Conservation (phyloP, 2,888 invertebrate species). For the Andricus curvator region DNA sequence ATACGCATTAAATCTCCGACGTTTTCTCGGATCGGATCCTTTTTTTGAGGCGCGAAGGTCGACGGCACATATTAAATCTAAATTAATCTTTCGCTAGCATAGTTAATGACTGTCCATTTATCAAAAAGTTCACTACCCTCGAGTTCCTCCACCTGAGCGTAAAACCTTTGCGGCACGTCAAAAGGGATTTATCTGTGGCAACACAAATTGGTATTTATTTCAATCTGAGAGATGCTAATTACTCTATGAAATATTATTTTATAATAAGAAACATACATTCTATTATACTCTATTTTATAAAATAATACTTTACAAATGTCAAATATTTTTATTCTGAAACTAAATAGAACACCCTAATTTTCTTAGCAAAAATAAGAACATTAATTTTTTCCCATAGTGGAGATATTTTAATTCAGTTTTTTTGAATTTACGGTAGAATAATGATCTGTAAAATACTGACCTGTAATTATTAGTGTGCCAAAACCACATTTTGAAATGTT, state of each 20-base stretch:
- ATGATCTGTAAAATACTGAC: neutral
- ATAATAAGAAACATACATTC: too few species aligned
- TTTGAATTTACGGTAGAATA: too few species aligned
- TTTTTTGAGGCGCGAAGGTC: constrained; percentile 19
- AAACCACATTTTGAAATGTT: neutral
- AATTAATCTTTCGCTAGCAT: constrained; percentile 34
- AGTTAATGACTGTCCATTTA: constrained; percentile 39
- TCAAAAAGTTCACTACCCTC: constrained; percentile 29
- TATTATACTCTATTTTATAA: too few species aligned
- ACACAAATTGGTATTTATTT: constrained; percentile 33
- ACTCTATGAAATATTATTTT: too few species aligned
- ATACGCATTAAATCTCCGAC: constrained; percentile 32
- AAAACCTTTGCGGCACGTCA: constrained; percentile 11
- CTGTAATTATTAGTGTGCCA: neutral
- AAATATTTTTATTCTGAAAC: too few species aligned
- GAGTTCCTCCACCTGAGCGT: neutral
- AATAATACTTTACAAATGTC: too few species aligned
- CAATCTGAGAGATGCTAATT: too few species aligned
- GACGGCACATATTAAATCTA: constrained; percentile 29
- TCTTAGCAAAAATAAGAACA: too few species aligned
- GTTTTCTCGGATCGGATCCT: constrained; percentile 26
- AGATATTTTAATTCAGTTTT: neutral
- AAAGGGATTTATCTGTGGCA: constrained; percentile 23
- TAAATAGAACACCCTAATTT: too few species aligned
- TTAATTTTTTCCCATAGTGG: too few species aligned